Conservation (phyloP, 2,797 vertebrate species). For the Neostethus bicornis region DNA sequence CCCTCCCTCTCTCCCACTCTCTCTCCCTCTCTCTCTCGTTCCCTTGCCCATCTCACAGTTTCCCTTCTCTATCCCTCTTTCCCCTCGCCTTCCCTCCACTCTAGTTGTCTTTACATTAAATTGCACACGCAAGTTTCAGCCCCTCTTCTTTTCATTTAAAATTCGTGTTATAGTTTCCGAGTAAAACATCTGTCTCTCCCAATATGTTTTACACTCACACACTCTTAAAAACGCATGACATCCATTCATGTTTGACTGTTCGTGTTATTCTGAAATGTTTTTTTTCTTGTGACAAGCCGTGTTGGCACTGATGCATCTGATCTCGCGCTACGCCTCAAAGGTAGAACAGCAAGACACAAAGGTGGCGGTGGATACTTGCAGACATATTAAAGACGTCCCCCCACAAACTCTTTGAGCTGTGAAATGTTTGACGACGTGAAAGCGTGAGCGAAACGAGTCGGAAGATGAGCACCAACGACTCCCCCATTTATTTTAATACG, state of each 20-base stretch:
- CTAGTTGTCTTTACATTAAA: slow-evolving; percentile 53
- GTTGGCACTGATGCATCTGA: slow-evolving; percentile 69
- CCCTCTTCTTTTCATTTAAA: slow-evolving; percentile 34
- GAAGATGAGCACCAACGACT: slow-evolving; percentile 61
- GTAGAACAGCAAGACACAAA: slow-evolving; percentile 50
- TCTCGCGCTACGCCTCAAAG: slow-evolving; percentile 64
- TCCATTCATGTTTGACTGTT: slow-evolving; percentile 70
- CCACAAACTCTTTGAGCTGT: slow-evolving; percentile 62
- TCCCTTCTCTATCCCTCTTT: slow-evolving; percentile 44
- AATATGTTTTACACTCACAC: slow-evolving; percentile 17
- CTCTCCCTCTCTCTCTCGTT: slow-evolving; percentile 42
- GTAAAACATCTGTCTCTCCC: slow-evolving; percentile 40
- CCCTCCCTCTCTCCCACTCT: slow-evolving; percentile 36
- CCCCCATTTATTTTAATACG: too few relatives aligned
- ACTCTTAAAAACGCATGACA: slow-evolving; percentile 58
- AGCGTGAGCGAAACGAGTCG: slow-evolving; percentile 48
- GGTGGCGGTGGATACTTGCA: slow-evolving; percentile 46
- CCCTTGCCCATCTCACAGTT: slow-evolving; percentile 45
- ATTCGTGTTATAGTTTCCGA: slow-evolving; percentile 29
- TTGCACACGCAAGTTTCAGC: slow-evolving; percentile 33
- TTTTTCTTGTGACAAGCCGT: slow-evolving; percentile 62
- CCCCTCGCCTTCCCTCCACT: slow-evolving; percentile 49
- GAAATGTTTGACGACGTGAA: slow-evolving; percentile 70
- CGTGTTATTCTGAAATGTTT: slow-evolving; percentile 70
- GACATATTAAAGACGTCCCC: slow-evolving; percentile 65